Evolutionary conservation across 1,140 invertebrate genomes (phyloP).

Genomic region (Pseudomyrmex gracilis): DNA sequence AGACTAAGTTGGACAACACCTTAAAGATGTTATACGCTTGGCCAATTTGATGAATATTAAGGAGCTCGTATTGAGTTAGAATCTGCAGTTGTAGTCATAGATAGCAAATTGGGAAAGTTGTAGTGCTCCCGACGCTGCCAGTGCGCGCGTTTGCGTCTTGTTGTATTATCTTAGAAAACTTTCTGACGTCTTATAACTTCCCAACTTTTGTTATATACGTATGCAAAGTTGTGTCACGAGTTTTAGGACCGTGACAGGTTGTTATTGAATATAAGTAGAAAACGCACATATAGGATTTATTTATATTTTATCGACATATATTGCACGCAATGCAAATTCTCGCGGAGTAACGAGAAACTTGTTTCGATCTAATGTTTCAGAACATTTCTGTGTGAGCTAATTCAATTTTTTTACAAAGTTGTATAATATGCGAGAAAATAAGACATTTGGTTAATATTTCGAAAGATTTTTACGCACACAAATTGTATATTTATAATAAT

Average conservation of each 20-base stretch:
- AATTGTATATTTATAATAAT: background rate
- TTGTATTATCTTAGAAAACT: conserved; percentile 80
- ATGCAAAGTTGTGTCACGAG: conserved; percentile 73
- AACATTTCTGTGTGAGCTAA: background rate
- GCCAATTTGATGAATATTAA: conserved; percentile 78
- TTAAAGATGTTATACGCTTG: conserved; percentile 52
- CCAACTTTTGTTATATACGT: conserved; percentile 78
- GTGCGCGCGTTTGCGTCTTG: conserved; percentile 72
- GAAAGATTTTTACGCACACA: background rate
- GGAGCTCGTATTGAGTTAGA: conserved; percentile 71
- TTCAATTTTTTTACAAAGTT: background rate
- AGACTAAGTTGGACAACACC: conserved; percentile 45
- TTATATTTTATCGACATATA: conserved; percentile 59
- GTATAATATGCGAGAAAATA: background rate
- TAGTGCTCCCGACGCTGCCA: conserved; percentile 53
- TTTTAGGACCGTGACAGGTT: conserved; percentile 62
- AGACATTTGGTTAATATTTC: background rate
- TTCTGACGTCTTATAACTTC: conserved; percentile 79
- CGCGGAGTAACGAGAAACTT: background rate
- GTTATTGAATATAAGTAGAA: conserved; percentile 71
- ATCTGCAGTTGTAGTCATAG: conserved; percentile 75
- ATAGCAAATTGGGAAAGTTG: conserved; percentile 81
- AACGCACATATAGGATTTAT: conserved; percentile 34
- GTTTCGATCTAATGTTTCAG: background rate
- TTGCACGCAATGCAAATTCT: conserved; percentile 13